A percentile compares a stretch with the other conserved stretches of the same genome.
Evolutionary conservation across 2,113 vertebrate genomes (phyloP).

Genomic region (Progne subis): DNA sequence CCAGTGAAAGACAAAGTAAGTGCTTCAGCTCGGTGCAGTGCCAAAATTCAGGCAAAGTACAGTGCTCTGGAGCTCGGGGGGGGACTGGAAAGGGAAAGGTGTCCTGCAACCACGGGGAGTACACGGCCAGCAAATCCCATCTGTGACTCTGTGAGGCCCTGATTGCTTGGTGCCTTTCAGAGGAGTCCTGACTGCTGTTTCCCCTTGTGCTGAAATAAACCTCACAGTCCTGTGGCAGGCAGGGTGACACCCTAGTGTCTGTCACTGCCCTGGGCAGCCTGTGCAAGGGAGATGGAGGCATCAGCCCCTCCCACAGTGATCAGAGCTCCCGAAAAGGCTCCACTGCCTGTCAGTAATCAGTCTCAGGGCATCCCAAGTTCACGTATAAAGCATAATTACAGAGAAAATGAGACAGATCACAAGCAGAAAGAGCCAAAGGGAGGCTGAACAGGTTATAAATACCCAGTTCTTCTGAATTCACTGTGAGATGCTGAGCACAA

Average conservation of each 20-base stretch:
- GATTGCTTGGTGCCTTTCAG: neutral
- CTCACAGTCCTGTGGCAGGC: neutral
- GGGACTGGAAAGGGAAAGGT: fast-evolving
- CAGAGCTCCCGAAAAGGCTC: fast-evolving
- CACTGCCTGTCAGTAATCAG: neutral
- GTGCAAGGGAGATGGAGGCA: neutral
- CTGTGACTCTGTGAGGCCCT: neutral
- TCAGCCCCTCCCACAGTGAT: neutral
- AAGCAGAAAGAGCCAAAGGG: neutral
- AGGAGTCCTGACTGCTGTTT: neutral
- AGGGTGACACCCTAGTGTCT: neutral
- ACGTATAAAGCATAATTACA: neutral
- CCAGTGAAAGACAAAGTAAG: neutral
- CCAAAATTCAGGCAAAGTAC: neutral
- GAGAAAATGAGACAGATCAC: neutral
- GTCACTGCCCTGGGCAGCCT: neutral
- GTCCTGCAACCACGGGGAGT: neutral
- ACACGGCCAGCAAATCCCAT: neutral
- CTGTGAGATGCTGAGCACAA: neutral
- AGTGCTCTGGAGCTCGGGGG: too few species aligned
- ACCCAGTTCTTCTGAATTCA: neutral
- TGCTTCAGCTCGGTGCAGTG: neutral
- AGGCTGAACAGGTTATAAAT: neutral
- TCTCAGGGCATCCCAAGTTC: neutral
- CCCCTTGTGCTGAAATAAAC: neutral